A percentile compares a stretch with the other conserved stretches of the same genome.
Conservation (phyloP, 2,113 vertebrate genomes). For the Pseudorasbora parva region DNA sequence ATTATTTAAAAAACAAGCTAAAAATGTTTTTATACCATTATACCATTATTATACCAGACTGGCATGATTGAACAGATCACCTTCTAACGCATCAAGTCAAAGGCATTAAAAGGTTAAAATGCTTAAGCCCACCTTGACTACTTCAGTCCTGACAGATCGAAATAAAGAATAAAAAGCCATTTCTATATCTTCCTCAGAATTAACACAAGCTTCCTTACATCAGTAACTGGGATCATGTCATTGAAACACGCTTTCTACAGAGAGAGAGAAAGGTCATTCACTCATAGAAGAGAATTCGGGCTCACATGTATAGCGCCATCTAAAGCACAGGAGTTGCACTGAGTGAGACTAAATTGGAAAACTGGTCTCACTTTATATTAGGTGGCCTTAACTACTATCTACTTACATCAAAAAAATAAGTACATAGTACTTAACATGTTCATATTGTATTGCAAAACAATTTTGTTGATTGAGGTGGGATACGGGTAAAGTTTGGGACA, state of each 20-base stretch:
- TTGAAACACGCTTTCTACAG: slow-evolving; percentile 55
- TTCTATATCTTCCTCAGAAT: not conserved
- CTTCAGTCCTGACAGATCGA: slow-evolving; percentile 40
- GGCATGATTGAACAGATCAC: not conserved
- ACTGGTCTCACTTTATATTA: too few relatives aligned
- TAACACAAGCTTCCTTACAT: not conserved
- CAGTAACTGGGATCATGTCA: slow-evolving; percentile 58
- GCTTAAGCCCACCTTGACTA: slow-evolving; percentile 51
- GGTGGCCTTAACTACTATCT: too few relatives aligned
- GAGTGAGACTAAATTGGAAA: too few relatives aligned
- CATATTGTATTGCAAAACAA: too few relatives aligned
- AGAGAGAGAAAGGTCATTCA: slow-evolving; percentile 31
- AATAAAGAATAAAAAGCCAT: slow-evolving; percentile 56
- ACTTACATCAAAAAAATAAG: too few relatives aligned
- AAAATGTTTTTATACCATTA: too few relatives aligned
- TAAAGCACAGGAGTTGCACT: slow-evolving; percentile 41
- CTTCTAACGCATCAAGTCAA: not conserved
- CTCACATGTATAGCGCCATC: slow-evolving; percentile 14
- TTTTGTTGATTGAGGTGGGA: too few relatives aligned
- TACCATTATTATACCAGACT: not conserved
- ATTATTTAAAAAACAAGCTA: not conserved
- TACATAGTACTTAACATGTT: too few relatives aligned
- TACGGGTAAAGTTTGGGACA: too few relatives aligned
- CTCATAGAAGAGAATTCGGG: not conserved
- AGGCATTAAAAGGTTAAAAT: not conserved